phyloP scores from a whole-genome alignment of 2,888 invertebrate genomes.

The Clepsis dumicolana region DNA sequence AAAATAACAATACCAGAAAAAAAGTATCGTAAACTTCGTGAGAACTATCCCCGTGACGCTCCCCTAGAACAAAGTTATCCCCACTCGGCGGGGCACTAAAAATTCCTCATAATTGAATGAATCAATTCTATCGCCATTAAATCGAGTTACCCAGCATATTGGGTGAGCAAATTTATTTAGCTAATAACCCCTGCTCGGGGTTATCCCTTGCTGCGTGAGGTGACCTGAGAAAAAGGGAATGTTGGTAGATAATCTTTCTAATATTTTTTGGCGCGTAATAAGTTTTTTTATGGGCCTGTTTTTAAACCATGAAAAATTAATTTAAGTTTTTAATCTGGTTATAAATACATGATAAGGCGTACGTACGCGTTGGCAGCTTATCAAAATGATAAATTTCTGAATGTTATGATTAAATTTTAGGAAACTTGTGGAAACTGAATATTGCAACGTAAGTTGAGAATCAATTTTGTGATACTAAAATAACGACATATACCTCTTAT shows the following conservation, averaged over 20 bases:
- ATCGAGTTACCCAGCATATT: slow-evolving; percentile 86
- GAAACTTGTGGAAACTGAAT: too few species aligned
- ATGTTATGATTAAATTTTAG: too few species aligned
- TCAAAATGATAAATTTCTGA: too few species aligned
- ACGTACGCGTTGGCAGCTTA: too few species aligned
- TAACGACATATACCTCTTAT: too few species aligned
- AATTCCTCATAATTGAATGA: slow-evolving; percentile 86
- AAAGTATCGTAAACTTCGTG: slow-evolving; percentile 63
- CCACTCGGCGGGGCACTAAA: slow-evolving; percentile 81
- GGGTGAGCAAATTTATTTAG: slow-evolving; percentile 85
- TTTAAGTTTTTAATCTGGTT: too few species aligned
- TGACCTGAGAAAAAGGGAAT: slow-evolving; percentile 37
- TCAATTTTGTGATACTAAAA: too few species aligned
- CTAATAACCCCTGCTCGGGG: slow-evolving; percentile 74
- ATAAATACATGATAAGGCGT: too few species aligned
- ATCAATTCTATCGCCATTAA: slow-evolving; percentile 86
- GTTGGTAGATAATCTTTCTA: slow-evolving; percentile 22
- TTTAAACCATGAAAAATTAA: background rate
- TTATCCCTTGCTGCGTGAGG: slow-evolving; percentile 36
- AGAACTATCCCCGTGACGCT: slow-evolving; percentile 70
- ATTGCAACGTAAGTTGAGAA: too few species aligned
- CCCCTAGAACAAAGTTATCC: slow-evolving; percentile 84
- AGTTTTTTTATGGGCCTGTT: background rate
- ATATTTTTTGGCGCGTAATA: background rate
- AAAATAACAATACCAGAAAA: slow-evolving; percentile 23